Evolutionary conservation across 2,113 vertebrate genomes (phyloP).

Genomic region (Hemibates koningsi): DNA sequence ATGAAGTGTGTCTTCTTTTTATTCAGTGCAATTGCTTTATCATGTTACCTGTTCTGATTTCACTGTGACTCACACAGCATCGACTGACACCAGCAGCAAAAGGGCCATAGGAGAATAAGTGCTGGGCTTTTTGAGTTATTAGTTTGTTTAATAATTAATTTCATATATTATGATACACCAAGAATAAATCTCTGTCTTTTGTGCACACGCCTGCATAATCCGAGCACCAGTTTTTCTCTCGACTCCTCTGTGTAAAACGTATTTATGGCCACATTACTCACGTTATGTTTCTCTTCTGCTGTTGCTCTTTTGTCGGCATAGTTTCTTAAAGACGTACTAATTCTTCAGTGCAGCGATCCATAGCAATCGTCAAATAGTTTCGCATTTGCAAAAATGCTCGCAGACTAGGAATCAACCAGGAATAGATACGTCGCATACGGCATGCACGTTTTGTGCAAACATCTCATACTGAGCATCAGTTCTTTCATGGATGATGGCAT

Average conservation of each 20-base stretch:
- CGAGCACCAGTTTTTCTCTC: neutral
- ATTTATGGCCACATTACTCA: constrained; percentile 59
- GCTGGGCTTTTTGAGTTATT: constrained; percentile 33
- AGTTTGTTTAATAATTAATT: constrained; percentile 52
- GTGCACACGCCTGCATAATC: constrained; percentile 44
- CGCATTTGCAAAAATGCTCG: neutral
- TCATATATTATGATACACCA: constrained; percentile 38
- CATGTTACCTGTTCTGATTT: neutral
- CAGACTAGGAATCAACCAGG: neutral
- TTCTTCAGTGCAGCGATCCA: neutral
- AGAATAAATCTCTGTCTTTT: constrained; percentile 54
- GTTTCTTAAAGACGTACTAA: neutral
- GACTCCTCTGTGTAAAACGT: constrained; percentile 33
- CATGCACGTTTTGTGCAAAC: constrained; percentile 3
- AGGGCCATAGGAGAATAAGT: constrained; percentile 13
- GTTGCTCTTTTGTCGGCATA: constrained; percentile 1
- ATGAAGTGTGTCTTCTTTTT: neutral
- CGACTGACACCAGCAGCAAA: neutral
- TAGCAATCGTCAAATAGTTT: neutral
- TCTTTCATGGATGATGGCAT: constrained; percentile 29
- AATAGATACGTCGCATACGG: neutral
- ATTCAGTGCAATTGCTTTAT: constrained; percentile 1
- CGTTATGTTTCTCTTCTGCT: constrained; percentile 14
- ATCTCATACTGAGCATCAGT: constrained; percentile 8
- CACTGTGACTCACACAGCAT: constrained; percentile 1